Base-by-base conservation (phyloP, 2,113 vertebrate species). In the Micronycteris hirsuta region DNA sequence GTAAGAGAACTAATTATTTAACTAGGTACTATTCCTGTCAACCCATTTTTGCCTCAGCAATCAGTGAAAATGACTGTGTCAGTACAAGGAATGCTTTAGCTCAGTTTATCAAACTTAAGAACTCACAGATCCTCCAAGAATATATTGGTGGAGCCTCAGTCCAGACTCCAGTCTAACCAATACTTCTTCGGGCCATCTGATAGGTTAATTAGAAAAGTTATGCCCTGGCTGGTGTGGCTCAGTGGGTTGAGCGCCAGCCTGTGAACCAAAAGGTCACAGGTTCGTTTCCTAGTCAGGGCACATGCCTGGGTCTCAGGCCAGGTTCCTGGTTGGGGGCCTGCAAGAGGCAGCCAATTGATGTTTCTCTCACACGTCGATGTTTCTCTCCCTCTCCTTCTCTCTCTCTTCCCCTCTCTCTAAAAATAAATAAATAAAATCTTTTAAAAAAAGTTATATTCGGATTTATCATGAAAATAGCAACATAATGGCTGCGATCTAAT, bases 1-100 rank as follows among this genome's bases (percentile, higher is more conserved):
- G 36, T 86, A 93, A 96, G 63, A 96, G 47, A 93, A 77, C 15
- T 87, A 26, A 71, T 88, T 78, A n/a, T 52, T 94, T 93, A 92
- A 95, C 41, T 33, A 70, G 90, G 9, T 38, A 41, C 28, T 14
- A 2, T 74, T 91, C 68, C 91, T 70, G 15, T 67, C 70, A 87
- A 41, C n/a, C 33, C 63, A 10, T 80, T 95, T 95, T 85, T 71
- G 54, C 33, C 74, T 84, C 43, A 22, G 86, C 20, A 20, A 1
- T 88, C 81, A 43, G 9, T 86, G n/a, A 47, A 80, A 74, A 81
- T 70, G 63, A 36, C 22, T 49, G 0, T 77, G n/a, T 54, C 9
- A 93, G 15, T 41, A 24, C 28, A 45, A 91, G 38, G 74, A 83
- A 41, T 47, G 26, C 33, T 93, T 95, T 77, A 61, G 31, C 68